Base-by-base conservation (phyloP, 1,140 invertebrate genomes). In the Dendroctonus valens region DNA sequence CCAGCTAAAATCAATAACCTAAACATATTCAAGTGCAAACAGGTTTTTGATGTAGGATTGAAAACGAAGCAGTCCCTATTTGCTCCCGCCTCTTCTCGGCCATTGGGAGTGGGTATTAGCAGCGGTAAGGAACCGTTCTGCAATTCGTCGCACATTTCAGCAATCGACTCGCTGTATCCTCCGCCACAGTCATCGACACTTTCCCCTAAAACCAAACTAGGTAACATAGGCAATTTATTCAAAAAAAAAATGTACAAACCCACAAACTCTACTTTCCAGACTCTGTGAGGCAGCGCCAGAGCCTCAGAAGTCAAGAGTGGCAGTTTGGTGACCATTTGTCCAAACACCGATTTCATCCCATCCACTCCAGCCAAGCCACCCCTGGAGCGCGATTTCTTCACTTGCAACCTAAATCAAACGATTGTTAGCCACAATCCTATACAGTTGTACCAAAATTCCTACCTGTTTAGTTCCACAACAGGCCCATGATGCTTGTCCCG, bases 191-290 rank as follows among this genome's bases (percentile, higher is more conserved):
- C 96, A 77, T 98, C 96, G 0, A 98, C 96, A 79, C 94, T 96
- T 79, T 98, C 95, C 60, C 94, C 92, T 93, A 69, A 65, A 70
- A 44, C 26, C 50, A 1, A 55, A 55, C 9, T 11, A 46, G 44
- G 3, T 26, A 26, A 26, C 26, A 26, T 26, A 1, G 26, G 26
- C 5, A 15, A 12, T n/a, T 53, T 61, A 50, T 61, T 50, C 37
- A 8, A 5, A 39, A 55, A 40, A 55, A 40, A 42, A 59, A 54
- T n/a, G 26, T 54, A 79, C 89, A 83, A 75, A 91, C 93, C 95
- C 1, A 97, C 92, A 81, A 98, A 97, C 80, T 98, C 97, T 7
- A 98, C 96, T 85, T 98, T 98, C 96, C 96, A 98, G 2, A 97
- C 90, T 65, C 96, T 82, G 76, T 97, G 94, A 9, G 94, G 94